These are phyloP conservation scores for Lepidostoma basale DNA, from an alignment of 1,140 invertebrate genomes.

Conservation along the genomic window DNA sequence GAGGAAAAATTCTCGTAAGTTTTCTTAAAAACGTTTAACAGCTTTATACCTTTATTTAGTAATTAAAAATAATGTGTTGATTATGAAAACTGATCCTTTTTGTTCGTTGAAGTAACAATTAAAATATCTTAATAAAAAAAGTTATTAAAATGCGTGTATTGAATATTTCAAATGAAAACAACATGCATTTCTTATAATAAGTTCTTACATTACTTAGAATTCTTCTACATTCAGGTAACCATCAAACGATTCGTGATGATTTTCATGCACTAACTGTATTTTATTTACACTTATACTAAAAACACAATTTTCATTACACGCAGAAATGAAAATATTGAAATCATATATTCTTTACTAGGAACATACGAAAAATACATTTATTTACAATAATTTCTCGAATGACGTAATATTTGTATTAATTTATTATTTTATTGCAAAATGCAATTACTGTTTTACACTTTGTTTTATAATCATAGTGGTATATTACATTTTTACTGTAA, in stretches of 20 bases:
- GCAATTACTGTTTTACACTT: background rate
- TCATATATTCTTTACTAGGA: background rate
- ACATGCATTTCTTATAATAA: too few species aligned
- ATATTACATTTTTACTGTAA: too few species aligned
- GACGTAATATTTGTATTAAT: background rate
- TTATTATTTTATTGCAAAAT: background rate
- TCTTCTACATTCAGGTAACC: constrained; percentile 30
- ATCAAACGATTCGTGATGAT: constrained; percentile 24
- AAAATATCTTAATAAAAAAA: too few species aligned
- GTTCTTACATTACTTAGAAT: constrained; percentile 20
- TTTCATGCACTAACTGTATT: constrained; percentile 7
- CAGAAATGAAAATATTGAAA: background rate
- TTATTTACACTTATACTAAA: background rate
- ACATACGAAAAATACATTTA: background rate
- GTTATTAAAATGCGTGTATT: too few species aligned
- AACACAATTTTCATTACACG: background rate
- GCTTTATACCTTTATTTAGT: too few species aligned
- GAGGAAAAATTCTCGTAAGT: too few species aligned
- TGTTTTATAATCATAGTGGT: too few species aligned
- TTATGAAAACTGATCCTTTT: too few species aligned
- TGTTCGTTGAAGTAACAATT: too few species aligned
- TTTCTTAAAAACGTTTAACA: too few species aligned
- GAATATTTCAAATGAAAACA: too few species aligned
- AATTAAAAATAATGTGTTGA: too few species aligned
- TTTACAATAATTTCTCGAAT: background rate